A percentile compares a stretch with the other conserved stretches of the same genome.
These are phyloP conservation scores for Mesitornis unicolor DNA, from an alignment of 2,113 vertebrate species.

Conservation along the genomic window DNA sequence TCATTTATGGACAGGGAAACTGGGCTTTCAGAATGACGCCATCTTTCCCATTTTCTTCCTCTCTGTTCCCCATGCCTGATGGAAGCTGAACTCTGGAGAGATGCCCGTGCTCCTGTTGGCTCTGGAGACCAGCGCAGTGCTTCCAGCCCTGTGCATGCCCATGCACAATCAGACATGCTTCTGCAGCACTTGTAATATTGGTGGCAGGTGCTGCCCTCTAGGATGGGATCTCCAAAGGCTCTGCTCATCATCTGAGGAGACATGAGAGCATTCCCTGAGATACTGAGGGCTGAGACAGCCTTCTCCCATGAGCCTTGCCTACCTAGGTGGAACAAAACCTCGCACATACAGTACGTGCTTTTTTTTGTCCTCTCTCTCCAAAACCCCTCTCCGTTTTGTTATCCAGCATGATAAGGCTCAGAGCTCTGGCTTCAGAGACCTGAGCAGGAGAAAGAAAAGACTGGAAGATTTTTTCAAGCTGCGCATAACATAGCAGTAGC, in stretches of 20 bases:
- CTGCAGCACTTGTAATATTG: neutral
- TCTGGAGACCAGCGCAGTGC: neutral
- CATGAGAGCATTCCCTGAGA: neutral
- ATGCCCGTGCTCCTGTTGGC: neutral
- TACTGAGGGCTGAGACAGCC: neutral
- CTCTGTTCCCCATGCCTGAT: neutral
- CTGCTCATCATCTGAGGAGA: neutral
- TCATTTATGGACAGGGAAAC: neutral
- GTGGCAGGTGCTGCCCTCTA: neutral
- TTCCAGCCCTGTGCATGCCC: neutral
- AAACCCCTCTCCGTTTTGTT: neutral
- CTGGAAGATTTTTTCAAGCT: neutral
- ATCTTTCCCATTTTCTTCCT: neutral
- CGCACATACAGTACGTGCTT: neutral
- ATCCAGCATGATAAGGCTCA: neutral
- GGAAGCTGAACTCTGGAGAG: neutral
- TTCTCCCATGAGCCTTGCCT: neutral
- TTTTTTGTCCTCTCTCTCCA: neutral
- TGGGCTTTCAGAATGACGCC: neutral
- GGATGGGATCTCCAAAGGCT: neutral
- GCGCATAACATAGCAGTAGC: neutral
- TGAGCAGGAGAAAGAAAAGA: neutral
- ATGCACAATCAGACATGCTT: neutral
- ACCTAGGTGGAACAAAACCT: neutral
- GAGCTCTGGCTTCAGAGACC: neutral